Percentiles rank a stretch among this genome's conserved stretches.
Conservation (phyloP, 2,888 invertebrate species). For the Hypomecis punctinalis region DNA sequence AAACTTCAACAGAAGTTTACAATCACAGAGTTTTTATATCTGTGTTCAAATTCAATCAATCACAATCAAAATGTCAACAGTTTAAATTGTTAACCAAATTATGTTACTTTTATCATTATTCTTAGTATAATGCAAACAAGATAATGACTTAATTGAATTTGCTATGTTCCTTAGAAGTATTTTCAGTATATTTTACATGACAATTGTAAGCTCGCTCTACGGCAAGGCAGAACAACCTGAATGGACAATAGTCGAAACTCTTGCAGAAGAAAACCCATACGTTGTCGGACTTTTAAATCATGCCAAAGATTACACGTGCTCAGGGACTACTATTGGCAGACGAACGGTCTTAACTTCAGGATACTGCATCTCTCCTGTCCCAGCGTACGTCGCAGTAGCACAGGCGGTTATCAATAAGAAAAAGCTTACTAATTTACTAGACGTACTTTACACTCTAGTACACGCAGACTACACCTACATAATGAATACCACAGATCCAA, state of each 20-base stretch:
- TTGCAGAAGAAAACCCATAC: slow-evolving; percentile 68
- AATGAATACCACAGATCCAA: slow-evolving; percentile 48
- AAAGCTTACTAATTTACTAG: slow-evolving; percentile 40
- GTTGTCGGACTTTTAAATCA: slow-evolving; percentile 61
- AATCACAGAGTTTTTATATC: no score
- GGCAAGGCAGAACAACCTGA: slow-evolving; percentile 34
- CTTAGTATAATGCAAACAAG: background rate
- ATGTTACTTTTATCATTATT: background rate
- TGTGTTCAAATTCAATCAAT: no score
- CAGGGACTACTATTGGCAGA: slow-evolving; percentile 62
- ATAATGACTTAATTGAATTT: slow-evolving; percentile 42
- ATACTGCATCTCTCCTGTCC: slow-evolving; percentile 54
- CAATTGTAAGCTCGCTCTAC: slow-evolving; percentile 29
- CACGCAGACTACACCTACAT: slow-evolving; percentile 62
- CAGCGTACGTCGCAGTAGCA: slow-evolving; percentile 57
- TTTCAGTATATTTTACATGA: slow-evolving; percentile 40
- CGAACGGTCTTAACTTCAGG: slow-evolving; percentile 67
- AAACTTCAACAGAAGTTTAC: no score
- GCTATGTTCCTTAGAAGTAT: slow-evolving; percentile 56
- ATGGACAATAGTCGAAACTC: slow-evolving; percentile 58
- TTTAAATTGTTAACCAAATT: background rate
- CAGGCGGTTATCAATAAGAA: slow-evolving; percentile 51
- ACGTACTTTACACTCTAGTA: slow-evolving; percentile 51
- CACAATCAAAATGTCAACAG: background rate
- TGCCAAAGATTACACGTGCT: slow-evolving; percentile 58